phyloP scores from a whole-genome alignment of 2,113 vertebrate species.

The Crotophaga sulcirostris region DNA sequence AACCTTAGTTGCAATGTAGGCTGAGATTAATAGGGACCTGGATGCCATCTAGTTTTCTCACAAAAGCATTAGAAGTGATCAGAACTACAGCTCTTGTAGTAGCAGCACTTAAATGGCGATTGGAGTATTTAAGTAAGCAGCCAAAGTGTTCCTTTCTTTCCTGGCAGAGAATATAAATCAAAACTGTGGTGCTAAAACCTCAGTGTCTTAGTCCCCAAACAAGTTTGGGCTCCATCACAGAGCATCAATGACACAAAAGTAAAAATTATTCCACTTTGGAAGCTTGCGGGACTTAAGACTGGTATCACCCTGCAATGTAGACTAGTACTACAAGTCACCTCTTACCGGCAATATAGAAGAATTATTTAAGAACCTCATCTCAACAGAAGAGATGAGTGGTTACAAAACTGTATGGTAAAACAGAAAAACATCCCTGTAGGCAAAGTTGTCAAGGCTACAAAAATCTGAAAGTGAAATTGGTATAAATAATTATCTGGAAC shows the following conservation, averaged over 20 bases:
- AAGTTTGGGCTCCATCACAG: not conserved
- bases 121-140: not conserved
- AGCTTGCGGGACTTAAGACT: not conserved
- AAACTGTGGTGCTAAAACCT: not conserved
- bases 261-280: not conserved
- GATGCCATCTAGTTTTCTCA: not conserved
- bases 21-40: not conserved
- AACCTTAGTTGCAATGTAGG: not conserved
- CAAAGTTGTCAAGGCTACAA: constrained; percentile 13
- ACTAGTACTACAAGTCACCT: accelerated
- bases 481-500: constrained; percentile 56
- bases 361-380: not conserved
- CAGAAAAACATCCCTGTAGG: constrained; percentile 1
- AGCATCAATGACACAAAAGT: not conserved
- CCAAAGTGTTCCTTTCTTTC: not conserved
- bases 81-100: not conserved
- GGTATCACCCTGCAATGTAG: not conserved
- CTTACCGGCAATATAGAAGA: not conserved
- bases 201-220: accelerated
- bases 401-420: not conserved
- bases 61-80: not conserved
- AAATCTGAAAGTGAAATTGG: constrained; percentile 62
- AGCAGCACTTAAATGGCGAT: not conserved
- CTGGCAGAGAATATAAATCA: not conserved
- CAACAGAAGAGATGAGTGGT: not conserved